Percentiles rank a stretch among this genome's conserved stretches.
These are phyloP conservation scores for Diglossa brunneiventris DNA, from an alignment of 2,113 vertebrate species.

Conservation along the genomic window DNA sequence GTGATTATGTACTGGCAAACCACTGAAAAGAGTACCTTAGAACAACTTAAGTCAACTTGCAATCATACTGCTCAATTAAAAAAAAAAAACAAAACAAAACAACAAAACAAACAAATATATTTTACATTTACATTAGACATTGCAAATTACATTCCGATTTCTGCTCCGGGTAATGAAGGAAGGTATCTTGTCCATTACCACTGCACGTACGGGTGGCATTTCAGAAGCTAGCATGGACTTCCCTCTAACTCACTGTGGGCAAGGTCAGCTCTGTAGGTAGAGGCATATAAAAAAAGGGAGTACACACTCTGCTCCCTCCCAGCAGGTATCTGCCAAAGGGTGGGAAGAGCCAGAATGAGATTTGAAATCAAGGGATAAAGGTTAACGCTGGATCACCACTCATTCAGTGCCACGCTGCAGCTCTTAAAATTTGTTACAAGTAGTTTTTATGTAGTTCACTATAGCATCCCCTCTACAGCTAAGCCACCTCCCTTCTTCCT, in stretches of 20 bases:
- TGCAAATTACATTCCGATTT: slow-evolving; percentile 48
- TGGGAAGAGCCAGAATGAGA: not conserved
- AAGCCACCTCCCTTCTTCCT: not conserved
- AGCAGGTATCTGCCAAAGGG: not conserved
- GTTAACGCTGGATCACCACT: not conserved
- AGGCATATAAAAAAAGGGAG: not conserved
- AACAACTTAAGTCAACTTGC: slow-evolving; percentile 35
- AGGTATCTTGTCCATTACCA: slow-evolving; percentile 8
- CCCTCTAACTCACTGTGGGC: not conserved
- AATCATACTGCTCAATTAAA: slow-evolving; percentile 49
- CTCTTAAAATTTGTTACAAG: not conserved
- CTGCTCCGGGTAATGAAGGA: slow-evolving; percentile 26
- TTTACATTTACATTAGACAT: slow-evolving; percentile 59
- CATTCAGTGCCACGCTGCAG: not conserved
- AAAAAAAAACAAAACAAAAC: not conserved
- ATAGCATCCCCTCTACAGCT: not conserved
- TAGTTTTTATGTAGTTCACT: not conserved
- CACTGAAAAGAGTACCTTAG: slow-evolving; percentile 40
- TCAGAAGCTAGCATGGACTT: not conserved
- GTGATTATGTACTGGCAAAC: slow-evolving; percentile 46
- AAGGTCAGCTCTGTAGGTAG: not conserved
- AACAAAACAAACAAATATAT: not conserved
- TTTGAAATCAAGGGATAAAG: not conserved
- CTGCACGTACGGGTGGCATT: not conserved
- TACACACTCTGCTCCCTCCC: not conserved